A percentile compares a stretch with the other conserved stretches of the same genome.
phyloP scores from a whole-genome alignment of 2,113 vertebrate species.

The human (Homo sapiens) region GRCh38 chr20:36916501-36917000 shows the following conservation, averaged over 20 bases:
- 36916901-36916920: background rate
- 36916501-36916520: background rate
- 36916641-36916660: background rate
- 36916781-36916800: constrained; percentile 93
- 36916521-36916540: background rate
- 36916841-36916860: constrained; percentile 60
- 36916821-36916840: constrained; percentile 91
- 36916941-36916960: constrained; percentile 95
- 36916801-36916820: constrained; percentile 96
- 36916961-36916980: constrained; percentile 99
- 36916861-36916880: background rate
- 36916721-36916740: constrained; percentile 96
- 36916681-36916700: background rate
- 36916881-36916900: background rate
- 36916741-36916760: constrained; percentile 85
- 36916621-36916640: background rate
- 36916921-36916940: constrained; percentile 5
- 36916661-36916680: constrained; percentile 21
- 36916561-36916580: background rate
- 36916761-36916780: constrained; percentile 94
- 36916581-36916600: background rate
- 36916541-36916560: constrained; percentile 19
- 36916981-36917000: constrained; percentile 95
- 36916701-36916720: constrained; percentile 64
- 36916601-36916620: constrained; percentile 3